Conservation (phyloP, 2,888 invertebrate species). For the Euproctis similis region DNA sequence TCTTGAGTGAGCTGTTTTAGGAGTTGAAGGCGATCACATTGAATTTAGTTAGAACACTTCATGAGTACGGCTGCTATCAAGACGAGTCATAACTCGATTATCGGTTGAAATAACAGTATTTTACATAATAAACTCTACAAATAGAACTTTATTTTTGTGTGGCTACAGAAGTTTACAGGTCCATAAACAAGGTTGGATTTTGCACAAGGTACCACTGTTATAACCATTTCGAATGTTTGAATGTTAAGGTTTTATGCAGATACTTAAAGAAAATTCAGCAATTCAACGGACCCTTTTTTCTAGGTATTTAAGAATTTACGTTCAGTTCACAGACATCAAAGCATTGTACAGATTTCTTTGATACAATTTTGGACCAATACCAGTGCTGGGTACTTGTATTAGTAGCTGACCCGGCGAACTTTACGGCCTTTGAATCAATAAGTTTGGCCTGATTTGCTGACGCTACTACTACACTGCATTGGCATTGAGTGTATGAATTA, state of each 20-base stretch:
- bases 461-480: too few species aligned
- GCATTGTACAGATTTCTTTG: too few species aligned
- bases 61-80: slow-evolving; percentile 13
- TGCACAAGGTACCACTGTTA: slow-evolving; percentile 3
- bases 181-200: slow-evolving; percentile 5
- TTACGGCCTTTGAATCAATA: too few species aligned
- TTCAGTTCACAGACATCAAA: too few species aligned
- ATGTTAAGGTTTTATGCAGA: neutral
- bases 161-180: slow-evolving; percentile 5
- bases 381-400: too few species aligned
- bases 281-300: too few species aligned
- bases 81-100: slow-evolving; percentile 17
- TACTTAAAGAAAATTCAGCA: neutral
- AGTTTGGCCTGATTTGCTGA: too few species aligned
- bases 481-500: too few species aligned
- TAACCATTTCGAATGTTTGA: slow-evolving; percentile 6
- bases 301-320: too few species aligned
- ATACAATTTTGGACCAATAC: too few species aligned
- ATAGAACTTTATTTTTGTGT: slow-evolving; percentile 5
- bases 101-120: slow-evolving; percentile 11
- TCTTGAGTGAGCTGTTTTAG: slow-evolving; percentile 6
- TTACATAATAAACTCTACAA: slow-evolving; percentile 12
- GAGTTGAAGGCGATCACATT: slow-evolving; percentile 9
- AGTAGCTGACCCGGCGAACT: too few species aligned
- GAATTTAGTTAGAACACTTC: slow-evolving; percentile 9